phyloP scores from a whole-genome alignment of 2,113 vertebrate species.

The Oreotragus oreotragus region DNA sequence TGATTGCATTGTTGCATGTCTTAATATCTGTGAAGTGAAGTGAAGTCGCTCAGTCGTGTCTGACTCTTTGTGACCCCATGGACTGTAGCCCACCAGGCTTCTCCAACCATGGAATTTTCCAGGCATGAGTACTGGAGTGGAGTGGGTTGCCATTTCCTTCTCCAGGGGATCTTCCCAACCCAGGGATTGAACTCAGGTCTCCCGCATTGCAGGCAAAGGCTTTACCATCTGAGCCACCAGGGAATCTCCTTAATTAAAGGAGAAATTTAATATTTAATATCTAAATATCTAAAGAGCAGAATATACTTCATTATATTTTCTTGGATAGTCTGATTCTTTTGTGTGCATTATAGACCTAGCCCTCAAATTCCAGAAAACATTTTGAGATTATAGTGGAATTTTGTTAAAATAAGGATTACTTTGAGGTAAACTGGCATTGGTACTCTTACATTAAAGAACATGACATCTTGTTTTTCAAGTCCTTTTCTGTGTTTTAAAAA shows the following conservation, averaged over 20 bases:
- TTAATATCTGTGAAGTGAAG: neutral
- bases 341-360: neutral
- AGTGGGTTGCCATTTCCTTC: too few species aligned
- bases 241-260: too few species aligned
- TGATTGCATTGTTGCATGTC: neutral
- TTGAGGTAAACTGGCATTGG: neutral
- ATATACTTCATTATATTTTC: neutral
- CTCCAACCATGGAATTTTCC: too few species aligned
- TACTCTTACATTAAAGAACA: neutral
- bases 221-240: too few species aligned
- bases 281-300: neutral
- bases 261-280: too few species aligned
- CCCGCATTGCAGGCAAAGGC: too few species aligned
- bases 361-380: conserved; percentile 8
- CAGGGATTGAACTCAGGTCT: too few species aligned
- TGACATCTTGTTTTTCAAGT: neutral
- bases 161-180: too few species aligned
- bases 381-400: neutral
- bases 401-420: neutral
- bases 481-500: neutral
- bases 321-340: neutral
- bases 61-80: too few species aligned
- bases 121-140: too few species aligned
- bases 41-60: too few species aligned
- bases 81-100: too few species aligned